Base-by-base conservation (phyloP, 2,888 invertebrate species). In the Ecliptopera silaceata region DNA sequence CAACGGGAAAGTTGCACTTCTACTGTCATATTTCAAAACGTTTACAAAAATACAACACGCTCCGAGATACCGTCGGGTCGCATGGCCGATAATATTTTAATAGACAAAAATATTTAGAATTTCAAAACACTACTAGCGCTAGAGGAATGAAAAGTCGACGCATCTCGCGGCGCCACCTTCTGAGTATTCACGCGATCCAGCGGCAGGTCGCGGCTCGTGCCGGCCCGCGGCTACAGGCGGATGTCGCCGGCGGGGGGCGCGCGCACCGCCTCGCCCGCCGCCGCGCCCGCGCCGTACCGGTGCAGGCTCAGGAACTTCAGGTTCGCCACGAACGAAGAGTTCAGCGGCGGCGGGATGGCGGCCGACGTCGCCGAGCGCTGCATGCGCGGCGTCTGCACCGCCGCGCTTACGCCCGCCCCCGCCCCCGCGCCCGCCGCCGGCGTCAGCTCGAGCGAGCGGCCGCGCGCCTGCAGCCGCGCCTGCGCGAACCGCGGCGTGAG, bases 401-500 rank as follows among this genome's bases (percentile, higher is more conserved):
- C 5, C 10, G 42, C 22, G 22, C 22, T 6, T 4, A 6, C 1
- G 22, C 4, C 26, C 80, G 22, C 74, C 51, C 44, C 77, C 77
- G 22, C 4, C 4, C 22, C 22, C 4, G 22, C 1, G 22, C 4
- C 26, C 80, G 22, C 74, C 51, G 45, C 77, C 77, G 61, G 80
- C n/a, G 39, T 20, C 52, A 88, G 76, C 65, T 89, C 90, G 41
- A 90, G 82, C 65, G 89, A 89, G 70, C 87, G 88, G 10, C 88
- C 90, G 65, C 88, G 87, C 48, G 79, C 80, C 69, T 80, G 78
- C 63, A 88, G 79, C 59, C 88, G 82, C 64, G 90, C 84, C 75
- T 88, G 89, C 3, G 86, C 86, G 77, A 90, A 90, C 32, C 90
- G 84, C 41, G 90, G 90, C 66, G 90, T 90, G 69, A 88, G 70